phyloP scores from a whole-genome alignment of 2,113 vertebrate genomes.

The Gadus macrocephalus region DNA sequence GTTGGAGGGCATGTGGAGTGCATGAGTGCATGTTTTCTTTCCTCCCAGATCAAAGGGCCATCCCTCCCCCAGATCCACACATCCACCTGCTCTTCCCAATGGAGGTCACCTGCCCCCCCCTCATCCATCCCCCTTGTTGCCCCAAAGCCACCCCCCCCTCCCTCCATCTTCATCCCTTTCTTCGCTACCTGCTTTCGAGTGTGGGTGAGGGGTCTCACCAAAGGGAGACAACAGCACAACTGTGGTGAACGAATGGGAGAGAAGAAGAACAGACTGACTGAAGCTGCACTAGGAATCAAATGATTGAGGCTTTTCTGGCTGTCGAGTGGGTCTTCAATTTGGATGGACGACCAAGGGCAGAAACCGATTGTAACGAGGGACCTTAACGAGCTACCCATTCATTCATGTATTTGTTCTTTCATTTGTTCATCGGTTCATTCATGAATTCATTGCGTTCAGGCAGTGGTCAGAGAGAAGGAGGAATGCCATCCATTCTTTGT shows the following conservation, averaged over 20 bases:
- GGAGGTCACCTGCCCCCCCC: not conserved
- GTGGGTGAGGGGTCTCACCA: no score
- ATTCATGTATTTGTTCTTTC: not conserved
- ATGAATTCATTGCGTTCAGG: not conserved
- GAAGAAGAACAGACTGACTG: no score
- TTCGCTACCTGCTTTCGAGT: no score
- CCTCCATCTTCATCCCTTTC: not conserved
- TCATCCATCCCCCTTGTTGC: not conserved
- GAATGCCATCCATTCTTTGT: constrained; percentile 24
- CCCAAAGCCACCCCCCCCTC: not conserved
- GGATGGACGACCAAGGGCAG: not conserved
- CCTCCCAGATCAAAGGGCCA: not conserved
- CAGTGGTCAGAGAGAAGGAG: constrained; percentile 8
- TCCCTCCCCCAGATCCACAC: no score
- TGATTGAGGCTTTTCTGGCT: not conserved
- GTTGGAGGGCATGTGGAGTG: no score
- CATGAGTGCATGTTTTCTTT: not conserved
- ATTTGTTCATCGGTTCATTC: not conserved
- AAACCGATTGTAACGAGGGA: constrained; percentile 1
- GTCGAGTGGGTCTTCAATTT: not conserved
- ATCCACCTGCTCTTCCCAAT: no score
- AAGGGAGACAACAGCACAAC: no score
- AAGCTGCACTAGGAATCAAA: not conserved
- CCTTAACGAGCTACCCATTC: not conserved
- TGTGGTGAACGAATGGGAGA: no score